Base-by-base conservation (phyloP, 2,888 invertebrate species). In the Tetragonisca angustula region DNA sequence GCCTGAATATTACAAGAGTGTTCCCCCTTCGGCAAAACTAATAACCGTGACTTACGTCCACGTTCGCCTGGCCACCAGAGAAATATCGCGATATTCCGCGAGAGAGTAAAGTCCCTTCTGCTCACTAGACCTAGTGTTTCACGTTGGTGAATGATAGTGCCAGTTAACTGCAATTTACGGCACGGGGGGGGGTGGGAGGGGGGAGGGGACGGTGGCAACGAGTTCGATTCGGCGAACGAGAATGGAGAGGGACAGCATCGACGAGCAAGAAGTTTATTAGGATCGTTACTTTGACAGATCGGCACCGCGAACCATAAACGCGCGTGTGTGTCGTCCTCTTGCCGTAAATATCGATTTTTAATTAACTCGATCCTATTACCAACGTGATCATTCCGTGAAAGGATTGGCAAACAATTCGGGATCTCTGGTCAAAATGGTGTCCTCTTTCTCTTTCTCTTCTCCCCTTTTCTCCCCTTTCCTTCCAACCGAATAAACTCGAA, bases 321-420 rank as follows among this genome's bases (percentile, higher is more conserved):
- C 65, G 77, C 24, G 21, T 21, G 43, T 27, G 52, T 36, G 36
- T 32, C n/a, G 50, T 9, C 17, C 52, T 49, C 36, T 68, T 67
- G 19, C 2, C 43, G 62, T 24, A 49, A 19, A 49, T 72, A 78
- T 85, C 77, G 84, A 84, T 84, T 79, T 84, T 84, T 84, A 79
- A 84, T 84, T 67, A 84, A 69, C 69, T 50, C 69, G 54, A 84
- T 84, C 75, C 79, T 65, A 59, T 84, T 84, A 83, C 71, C 11
- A 43, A 21, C 62, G 68, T 78, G 54, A 79, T 75, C 67, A 56
- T 71, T 68, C 2, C 69, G 43, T 2, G 54, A 76, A 68, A 78
- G 68, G 50, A 24, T 36, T 24, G 24, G 27, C 27, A 27, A 27
- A 27, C 27, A 2, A 27, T 27, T 1, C 27, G 1, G 27, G 27